These are phyloP conservation scores for Tribolium castaneum DNA, from an alignment of 1,140 invertebrate genomes.

Conservation along the genomic window DNA sequence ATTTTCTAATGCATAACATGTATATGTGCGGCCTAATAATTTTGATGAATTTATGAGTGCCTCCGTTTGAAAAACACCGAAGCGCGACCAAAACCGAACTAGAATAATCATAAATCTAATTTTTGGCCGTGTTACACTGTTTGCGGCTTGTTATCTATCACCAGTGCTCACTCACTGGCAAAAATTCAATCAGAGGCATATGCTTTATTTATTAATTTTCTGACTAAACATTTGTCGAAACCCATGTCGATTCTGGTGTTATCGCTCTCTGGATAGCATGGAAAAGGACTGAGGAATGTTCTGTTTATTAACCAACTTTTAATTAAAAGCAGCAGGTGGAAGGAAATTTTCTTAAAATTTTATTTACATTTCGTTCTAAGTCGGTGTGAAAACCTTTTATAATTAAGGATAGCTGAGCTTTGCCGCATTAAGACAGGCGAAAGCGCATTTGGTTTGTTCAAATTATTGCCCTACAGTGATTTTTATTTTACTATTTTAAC, in stretches of 20 bases:
- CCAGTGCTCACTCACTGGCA: background rate
- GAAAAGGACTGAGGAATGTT: background rate
- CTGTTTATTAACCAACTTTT: conserved; percentile 27
- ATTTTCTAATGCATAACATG: background rate
- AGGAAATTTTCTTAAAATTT: conserved; percentile 27
- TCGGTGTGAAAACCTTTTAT: conserved; percentile 28
- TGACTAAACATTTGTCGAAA: background rate
- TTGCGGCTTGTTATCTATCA: conserved; percentile 8
- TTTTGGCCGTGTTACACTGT: too few species aligned
- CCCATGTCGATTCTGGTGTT: background rate
- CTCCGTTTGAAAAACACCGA: background rate
- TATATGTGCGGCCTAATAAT: background rate
- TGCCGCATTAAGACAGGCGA: background rate
- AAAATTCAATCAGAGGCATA: conserved; percentile 18
- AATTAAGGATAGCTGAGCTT: conserved; percentile 11
- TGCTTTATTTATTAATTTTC: conserved; percentile 19
- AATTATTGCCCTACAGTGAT: background rate
- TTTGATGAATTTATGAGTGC: background rate
- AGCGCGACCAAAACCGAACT: background rate
- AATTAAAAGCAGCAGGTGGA: conserved; percentile 33
- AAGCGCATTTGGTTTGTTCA: background rate
- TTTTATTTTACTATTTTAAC: background rate
- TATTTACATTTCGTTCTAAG: conserved; percentile 31
- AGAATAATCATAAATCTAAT: conserved; percentile 4
- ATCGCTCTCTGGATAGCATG: background rate